A percentile compares a stretch with the other conserved stretches of the same genome.
These are phyloP conservation scores for Eupithecia pulchellata DNA, from an alignment of 2,888 invertebrate species.

Conservation along the genomic window DNA sequence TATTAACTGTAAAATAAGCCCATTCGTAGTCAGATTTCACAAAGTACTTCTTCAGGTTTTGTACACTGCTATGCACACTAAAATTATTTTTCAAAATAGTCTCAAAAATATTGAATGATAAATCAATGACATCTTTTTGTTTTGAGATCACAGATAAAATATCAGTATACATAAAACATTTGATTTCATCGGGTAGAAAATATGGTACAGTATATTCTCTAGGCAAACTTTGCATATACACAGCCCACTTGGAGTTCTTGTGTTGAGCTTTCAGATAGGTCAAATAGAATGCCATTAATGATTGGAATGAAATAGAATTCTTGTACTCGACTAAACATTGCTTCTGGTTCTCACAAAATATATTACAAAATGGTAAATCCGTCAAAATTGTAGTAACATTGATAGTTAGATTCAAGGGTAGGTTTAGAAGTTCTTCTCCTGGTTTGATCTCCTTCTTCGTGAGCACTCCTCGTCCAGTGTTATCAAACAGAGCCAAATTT, in stretches of 20 bases:
- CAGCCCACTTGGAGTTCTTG: constrained; percentile 83
- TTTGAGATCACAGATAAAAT: constrained; percentile 81
- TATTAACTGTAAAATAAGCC: constrained; percentile 94
- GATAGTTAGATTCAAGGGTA: constrained; percentile 86
- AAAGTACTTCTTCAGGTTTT: constrained; percentile 59
- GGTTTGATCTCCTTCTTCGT: constrained; percentile 83
- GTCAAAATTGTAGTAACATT: constrained; percentile 84
- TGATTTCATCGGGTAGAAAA: constrained; percentile 86
- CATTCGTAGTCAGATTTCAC: constrained; percentile 86
- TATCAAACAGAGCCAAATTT: constrained; percentile 84
- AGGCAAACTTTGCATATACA: constrained; percentile 90
- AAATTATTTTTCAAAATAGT: constrained; percentile 69
- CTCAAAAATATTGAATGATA: constrained; percentile 75
- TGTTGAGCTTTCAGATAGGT: constrained; percentile 87
- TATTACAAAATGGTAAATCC: constrained; percentile 81
- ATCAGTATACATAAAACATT: constrained; percentile 84
- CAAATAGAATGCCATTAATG: constrained; percentile 90
- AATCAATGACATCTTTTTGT: constrained; percentile 79
- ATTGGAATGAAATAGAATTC: constrained; percentile 86
- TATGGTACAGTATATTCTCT: constrained; percentile 88
- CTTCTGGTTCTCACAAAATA: constrained; percentile 72
- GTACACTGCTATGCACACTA: constrained; percentile 72
- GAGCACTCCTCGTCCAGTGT: constrained; percentile 91
- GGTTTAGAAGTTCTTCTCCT: constrained; percentile 86
- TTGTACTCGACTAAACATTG: constrained; percentile 74